A percentile compares a stretch with the other conserved stretches of the same genome.
phyloP scores from a whole-genome alignment of 2,797 vertebrate species.

The Leptatherina wallacei region DNA sequence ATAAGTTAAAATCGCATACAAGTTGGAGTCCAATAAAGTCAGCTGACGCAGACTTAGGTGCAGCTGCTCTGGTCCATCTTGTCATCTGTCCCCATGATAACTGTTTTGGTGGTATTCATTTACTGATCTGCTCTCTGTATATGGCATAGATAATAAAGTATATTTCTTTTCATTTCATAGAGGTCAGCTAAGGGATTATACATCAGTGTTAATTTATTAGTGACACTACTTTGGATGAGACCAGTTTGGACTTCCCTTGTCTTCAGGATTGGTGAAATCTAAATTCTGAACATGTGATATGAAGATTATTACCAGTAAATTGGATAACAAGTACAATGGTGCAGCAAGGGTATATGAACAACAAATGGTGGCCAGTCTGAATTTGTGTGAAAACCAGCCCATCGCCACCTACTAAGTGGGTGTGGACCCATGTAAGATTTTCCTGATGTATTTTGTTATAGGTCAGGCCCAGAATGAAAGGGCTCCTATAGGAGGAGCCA shows the following conservation, averaged over 20 bases:
- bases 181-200: neutral
- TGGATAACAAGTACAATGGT: neutral
- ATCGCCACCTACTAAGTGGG: neutral
- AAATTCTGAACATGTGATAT: neutral
- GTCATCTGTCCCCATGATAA: constrained; percentile 13
- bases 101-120: constrained; percentile 1
- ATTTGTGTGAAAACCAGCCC: neutral
- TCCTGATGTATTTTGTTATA: constrained; percentile 25
- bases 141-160: no score
- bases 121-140: constrained; percentile 4
- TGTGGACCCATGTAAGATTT: neutral
- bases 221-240: neutral
- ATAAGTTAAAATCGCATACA: neutral
- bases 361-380: neutral
- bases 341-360: neutral
- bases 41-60: neutral
- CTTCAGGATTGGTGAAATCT: neutral
- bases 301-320: neutral
- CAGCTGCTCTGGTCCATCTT: constrained; percentile 46
- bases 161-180: no score
- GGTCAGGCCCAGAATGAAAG: constrained; percentile 24
- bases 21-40: neutral
- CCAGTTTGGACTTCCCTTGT: neutral
- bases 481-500: constrained; percentile 50
- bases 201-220: neutral